Evolutionary conservation across 2,888 invertebrate species (phyloP).

Genomic region (Sphaerophoria taeniata): DNA sequence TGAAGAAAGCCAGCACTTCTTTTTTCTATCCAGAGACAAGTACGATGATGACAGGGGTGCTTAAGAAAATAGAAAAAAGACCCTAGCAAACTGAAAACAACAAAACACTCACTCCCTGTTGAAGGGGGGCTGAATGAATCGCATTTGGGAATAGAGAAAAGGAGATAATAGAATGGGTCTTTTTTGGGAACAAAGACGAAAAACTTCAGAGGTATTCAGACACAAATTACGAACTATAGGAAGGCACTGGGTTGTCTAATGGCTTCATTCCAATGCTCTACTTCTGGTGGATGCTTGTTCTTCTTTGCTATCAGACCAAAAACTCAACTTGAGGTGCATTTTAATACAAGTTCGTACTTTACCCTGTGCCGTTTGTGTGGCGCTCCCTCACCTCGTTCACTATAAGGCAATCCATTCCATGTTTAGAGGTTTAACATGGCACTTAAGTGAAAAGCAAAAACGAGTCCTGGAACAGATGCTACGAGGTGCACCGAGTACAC

Average conservation of each 20-base stretch:
- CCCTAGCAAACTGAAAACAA: conserved; percentile 31
- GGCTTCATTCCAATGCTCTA: conserved; percentile 62
- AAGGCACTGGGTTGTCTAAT: conserved; percentile 69
- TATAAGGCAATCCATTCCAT: too few relatives aligned
- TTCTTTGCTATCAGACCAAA: conserved; percentile 30
- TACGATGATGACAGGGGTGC: conserved; percentile 1
- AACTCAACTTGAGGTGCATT: conserved; percentile 23
- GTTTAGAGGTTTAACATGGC: conserved; percentile 72
- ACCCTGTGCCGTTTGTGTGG: background rate
- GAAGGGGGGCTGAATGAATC: too few relatives aligned
- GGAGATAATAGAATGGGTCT: conserved; percentile 43
- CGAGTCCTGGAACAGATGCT: conserved; percentile 69
- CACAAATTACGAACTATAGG: conserved; percentile 72
- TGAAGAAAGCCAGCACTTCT: conserved; percentile 71
- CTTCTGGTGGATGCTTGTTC: conserved; percentile 10
- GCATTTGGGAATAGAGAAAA: background rate
- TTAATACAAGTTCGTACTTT: background rate
- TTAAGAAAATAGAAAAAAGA: conserved; percentile 37
- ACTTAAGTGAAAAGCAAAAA: conserved; percentile 72
- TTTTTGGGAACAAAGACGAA: conserved; percentile 56
- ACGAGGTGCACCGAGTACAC: conserved; percentile 52
- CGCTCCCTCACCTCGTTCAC: conserved; percentile 11
- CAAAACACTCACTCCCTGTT: background rate
- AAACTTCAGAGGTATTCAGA: conserved; percentile 68
- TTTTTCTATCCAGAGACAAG: conserved; percentile 32